Base-by-base conservation (phyloP, 2,888 invertebrate genomes). In the Perdita meconis region DNA sequence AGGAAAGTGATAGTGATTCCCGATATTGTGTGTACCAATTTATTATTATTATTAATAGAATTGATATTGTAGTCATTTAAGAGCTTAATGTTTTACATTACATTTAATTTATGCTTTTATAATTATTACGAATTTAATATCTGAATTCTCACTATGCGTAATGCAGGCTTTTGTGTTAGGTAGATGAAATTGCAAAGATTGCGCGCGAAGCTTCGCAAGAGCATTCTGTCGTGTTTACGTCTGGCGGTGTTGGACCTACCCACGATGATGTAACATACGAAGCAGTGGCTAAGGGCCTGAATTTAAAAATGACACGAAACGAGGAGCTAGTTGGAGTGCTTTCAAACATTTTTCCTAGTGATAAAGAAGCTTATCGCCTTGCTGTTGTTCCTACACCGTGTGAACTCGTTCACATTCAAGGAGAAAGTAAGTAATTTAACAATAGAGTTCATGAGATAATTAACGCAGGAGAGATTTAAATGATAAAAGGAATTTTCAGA, bases 221-320 rank as follows among this genome's bases (percentile, higher is more conserved):
- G 36, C 94, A 90, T 89, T 92, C 93, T 19, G 91, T 93, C 85
- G 95, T 95, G 2, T 92, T 95, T 55, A 95, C 95, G 0, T 93
- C 94, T 12, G 95, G 95, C 8, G 95, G 95, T 10, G 94, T 95
- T 51, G 96, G 95, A 2, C 95, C 95, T 0, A 95, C 95, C 0
- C 95, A 95, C 84, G 95, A 95, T 90, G 95, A 95, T 87, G 92
- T 95, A 68, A 95, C 95, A 0, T 95, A 95, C 88, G 93, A 94
- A 90, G 95, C 94, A n/a, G 92, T 93, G 13, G 93, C 93, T 2
- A 89, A 90, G 66, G 93, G 92, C 40, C 92, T 93, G 64, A 86
- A 87, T 40, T 86, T 92, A 16, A 77, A 82, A 38, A 80, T 93
- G 3, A 85, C 87, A 61, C 69, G 86, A 40, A 88, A 93, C 74